phyloP scores from a whole-genome alignment of 2,888 invertebrate species.

The Trissolcus japonicus region DNA sequence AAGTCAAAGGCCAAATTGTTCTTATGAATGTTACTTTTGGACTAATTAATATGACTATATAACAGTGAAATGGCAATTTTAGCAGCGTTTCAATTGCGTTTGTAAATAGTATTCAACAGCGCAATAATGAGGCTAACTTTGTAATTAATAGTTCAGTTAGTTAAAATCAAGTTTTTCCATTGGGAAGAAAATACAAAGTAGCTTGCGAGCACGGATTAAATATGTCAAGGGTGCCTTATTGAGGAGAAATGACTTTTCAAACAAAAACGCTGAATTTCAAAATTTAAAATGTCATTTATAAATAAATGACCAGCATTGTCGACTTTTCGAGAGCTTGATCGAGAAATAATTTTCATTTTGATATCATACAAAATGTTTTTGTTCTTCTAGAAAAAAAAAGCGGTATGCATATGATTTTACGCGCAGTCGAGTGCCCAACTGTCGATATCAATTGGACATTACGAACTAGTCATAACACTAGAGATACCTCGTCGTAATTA shows the following conservation, averaged over 20 bases:
- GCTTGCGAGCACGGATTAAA: background rate
- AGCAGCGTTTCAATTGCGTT: background rate
- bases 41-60: constrained; percentile 13
- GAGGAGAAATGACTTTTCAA: constrained; percentile 8
- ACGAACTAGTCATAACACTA: constrained; percentile 27
- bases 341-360: too few species aligned
- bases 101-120: constrained; percentile 21
- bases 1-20: background rate
- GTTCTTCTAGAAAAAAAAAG: too few species aligned
- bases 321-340: too few species aligned
- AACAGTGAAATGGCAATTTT: constrained; percentile 10
- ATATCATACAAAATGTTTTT: too few species aligned
- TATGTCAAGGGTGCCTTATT: constrained; percentile 16
- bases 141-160: constrained; percentile 16
- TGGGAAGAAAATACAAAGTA: constrained; percentile 21
- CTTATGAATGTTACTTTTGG: background rate
- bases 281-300: too few species aligned
- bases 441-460: constrained; percentile 36
- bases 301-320: too few species aligned
- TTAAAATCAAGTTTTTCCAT: constrained; percentile 8
- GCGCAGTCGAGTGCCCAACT: background rate
- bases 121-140: constrained; percentile 29
- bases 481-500: constrained; percentile 38
- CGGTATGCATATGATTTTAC: too few species aligned
- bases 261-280: background rate